Base-by-base conservation (phyloP, 2,797 vertebrate genomes). In the Coreius guichenoti region DNA sequence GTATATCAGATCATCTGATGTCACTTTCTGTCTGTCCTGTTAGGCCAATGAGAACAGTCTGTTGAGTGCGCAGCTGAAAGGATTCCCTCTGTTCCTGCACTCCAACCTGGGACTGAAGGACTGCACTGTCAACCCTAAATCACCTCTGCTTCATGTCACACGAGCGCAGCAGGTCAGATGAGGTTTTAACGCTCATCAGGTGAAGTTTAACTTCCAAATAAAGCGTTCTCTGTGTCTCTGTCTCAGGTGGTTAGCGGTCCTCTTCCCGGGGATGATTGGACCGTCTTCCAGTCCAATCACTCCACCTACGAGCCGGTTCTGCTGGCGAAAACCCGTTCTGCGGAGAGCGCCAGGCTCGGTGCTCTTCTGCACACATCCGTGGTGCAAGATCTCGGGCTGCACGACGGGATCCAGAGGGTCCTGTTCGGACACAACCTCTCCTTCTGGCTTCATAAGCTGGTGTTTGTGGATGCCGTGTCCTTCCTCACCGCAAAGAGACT, bases 11-110 rank as follows among this genome's bases (percentile, higher is more conserved):
- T 39, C n/a, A 14, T 31, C 14, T 23, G 26, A 69, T 72, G 39
- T 31, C 51, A 77, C 29, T 58, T 23, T 65, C 21, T 84, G 16
- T 81, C 17, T 61, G 29, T 67, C 47, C 69, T 12, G 19, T 45
- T 65, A 99, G 97, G 98, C 98, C 91, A 99, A 99, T 1, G 98
- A 99, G 93, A 99, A 99, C 96, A 99, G 98, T 91, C 94, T 99
- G 89, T 95, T 99, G 90, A 99, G 98, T 0, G 98, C 98, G 0
- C 98, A 99, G 93, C 96, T 99, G 91, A 99, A 99, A 93, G 98
- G 98, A 82, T 99, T 99, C 91, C 98, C 98, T 3, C 96, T 99
- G 86, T 99, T 97, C 88, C 97, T 99, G 43, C 98, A 98, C 92
- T 99, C 98, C 1, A 98, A 99, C 93, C 94, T 99, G 94, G 97